These are phyloP conservation scores for Anarhynchus alexandrinus DNA, from an alignment of 2,113 vertebrate genomes.

Conservation along the genomic window DNA sequence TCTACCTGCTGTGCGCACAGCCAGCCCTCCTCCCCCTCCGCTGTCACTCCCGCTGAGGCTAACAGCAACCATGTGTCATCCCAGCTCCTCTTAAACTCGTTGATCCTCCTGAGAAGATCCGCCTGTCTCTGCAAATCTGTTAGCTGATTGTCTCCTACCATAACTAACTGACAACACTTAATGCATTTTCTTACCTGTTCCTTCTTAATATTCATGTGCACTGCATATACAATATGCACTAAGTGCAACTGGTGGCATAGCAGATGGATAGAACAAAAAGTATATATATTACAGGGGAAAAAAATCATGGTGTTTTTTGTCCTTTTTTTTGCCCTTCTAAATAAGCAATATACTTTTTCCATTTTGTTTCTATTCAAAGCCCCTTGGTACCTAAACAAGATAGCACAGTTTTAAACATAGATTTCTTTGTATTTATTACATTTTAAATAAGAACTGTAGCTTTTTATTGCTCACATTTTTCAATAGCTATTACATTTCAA, in stretches of 20 bases:
- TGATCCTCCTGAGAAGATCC: neutral
- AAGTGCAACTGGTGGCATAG: neutral
- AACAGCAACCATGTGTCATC: conserved; percentile 26
- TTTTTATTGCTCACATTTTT: conserved; percentile 31
- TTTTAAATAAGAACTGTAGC: neutral
- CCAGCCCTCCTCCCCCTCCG: neutral
- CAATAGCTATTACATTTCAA: conserved; percentile 6
- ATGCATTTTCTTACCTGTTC: neutral
- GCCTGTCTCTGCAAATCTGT: conserved; percentile 31
- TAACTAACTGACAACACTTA: neutral
- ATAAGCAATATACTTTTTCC: neutral
- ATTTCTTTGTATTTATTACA: conserved; percentile 16
- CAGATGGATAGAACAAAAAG: neutral
- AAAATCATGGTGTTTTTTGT: rapidly evolving
- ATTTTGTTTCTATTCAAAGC: neutral
- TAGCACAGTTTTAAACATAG: neutral
- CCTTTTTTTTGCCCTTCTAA: neutral
- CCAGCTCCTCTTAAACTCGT: neutral
- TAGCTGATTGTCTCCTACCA: conserved; percentile 1
- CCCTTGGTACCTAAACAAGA: neutral
- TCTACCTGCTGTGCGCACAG: neutral
- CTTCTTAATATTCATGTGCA: neutral
- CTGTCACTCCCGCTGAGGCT: conserved; percentile 39
- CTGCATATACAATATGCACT: neutral
- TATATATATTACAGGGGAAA: neutral